A percentile compares a stretch with the other conserved stretches of the same genome.
Conservation (phyloP, 2,888 invertebrate species). For the Piscicola geometra region DNA sequence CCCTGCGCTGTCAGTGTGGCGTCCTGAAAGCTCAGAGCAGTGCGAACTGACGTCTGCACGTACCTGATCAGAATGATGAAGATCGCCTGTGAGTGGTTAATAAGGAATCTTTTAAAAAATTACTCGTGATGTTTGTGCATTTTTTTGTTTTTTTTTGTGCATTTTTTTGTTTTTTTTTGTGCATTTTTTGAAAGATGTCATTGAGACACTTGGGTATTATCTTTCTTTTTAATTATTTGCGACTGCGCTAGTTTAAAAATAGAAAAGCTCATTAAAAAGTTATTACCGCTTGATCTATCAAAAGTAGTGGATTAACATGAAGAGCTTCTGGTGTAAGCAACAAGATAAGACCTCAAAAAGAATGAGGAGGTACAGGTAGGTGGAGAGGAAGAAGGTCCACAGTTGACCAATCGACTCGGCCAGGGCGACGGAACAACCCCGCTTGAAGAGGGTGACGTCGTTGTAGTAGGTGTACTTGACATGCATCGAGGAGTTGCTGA, state of each 20-base stretch:
- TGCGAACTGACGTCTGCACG: slow-evolving; percentile 3
- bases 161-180: too few relatives aligned
- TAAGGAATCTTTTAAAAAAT: too few relatives aligned
- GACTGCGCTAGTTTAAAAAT: too few relatives aligned
- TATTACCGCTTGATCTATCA: too few relatives aligned
- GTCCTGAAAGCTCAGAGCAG: slow-evolving; percentile 5
- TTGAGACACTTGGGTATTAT: too few relatives aligned
- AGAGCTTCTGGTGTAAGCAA: too few relatives aligned
- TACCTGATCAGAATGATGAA: slow-evolving; percentile 1
- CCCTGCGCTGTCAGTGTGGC: slow-evolving; percentile 19
- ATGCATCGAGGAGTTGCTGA: background rate
- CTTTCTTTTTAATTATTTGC: too few relatives aligned
- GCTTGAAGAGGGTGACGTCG: slow-evolving; percentile 4
- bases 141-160: too few relatives aligned
- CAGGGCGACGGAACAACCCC: background rate
- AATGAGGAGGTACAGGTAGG: background rate
- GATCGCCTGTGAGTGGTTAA: background rate
- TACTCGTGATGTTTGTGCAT: too few relatives aligned
- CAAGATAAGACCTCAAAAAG: slow-evolving; percentile 23
- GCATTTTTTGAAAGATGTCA: too few relatives aligned
- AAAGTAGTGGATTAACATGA: too few relatives aligned
- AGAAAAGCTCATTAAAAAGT: too few relatives aligned
- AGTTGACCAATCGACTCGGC: background rate
- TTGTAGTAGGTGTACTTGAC: background rate
- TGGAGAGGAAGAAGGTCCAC: background rate